These are phyloP conservation scores for Scortum barcoo DNA, from an alignment of 2,113 vertebrate species.

Conservation along the genomic window DNA sequence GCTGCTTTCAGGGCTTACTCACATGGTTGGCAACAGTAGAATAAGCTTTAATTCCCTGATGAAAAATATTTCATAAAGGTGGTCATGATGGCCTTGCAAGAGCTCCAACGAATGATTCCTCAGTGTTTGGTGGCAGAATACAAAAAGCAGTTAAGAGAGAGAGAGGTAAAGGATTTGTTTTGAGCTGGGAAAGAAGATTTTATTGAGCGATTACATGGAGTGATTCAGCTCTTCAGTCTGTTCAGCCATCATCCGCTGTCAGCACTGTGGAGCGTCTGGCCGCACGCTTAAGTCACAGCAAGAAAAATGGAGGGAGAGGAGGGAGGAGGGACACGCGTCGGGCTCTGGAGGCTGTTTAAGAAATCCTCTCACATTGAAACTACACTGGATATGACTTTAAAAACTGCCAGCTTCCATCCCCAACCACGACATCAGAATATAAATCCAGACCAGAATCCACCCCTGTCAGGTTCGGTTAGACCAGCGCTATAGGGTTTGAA, in stretches of 20 bases:
- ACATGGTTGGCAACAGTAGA: background rate
- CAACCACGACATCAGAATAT: background rate
- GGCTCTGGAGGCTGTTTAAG: background rate
- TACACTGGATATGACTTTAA: background rate
- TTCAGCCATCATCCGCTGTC: background rate
- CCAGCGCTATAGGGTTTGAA: background rate
- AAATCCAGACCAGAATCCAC: background rate
- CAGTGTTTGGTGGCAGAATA: background rate
- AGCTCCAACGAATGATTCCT: background rate
- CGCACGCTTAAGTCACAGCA: too few species aligned
- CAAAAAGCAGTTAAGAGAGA: background rate
- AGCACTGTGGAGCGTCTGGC: background rate
- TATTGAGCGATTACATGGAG: background rate
- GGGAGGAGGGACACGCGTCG: background rate
- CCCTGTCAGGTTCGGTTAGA: background rate
- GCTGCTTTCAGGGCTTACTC: background rate
- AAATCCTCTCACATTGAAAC: background rate
- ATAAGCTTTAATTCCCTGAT: background rate
- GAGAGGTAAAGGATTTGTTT: background rate
- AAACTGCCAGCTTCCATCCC: background rate
- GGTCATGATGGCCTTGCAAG: background rate
- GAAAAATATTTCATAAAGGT: background rate
- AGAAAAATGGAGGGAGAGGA: background rate
- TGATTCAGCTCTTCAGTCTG: background rate
- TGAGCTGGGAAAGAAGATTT: background rate